Evolutionary conservation across 1,140 invertebrate genomes (phyloP), one percentile per base, ranked within the genome.

Genomic region (Macrobrachium nipponense): DNA sequence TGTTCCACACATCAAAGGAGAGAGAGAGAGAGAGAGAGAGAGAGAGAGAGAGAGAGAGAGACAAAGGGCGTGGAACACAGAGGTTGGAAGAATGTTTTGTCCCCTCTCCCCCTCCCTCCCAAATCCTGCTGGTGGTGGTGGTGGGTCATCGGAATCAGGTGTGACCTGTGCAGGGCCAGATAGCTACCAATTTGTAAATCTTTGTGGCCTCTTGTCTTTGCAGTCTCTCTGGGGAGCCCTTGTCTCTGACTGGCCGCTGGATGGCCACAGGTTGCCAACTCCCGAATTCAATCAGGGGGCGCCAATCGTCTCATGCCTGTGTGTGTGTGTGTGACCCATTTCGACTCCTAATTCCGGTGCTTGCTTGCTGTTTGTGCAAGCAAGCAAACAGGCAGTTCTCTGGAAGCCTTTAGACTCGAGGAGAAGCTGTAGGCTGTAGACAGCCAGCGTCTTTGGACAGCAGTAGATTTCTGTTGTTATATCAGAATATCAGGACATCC

Each of bases 101-200:
- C 75, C 43, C 75, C 14, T 15, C 75, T 11, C n/a, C 20, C 51
- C 68, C 43, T n/a, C 73, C 43, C 23, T 44, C 73, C 23, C 44
- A 27, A 14, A 44, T 36, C 27, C 4, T 36, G 27, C 11, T 66
- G n/a, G 64, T 17, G n/a, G 66, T 36, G 66, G n/a, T n/a, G n/a
- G n/a, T n/a, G n/a, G n/a, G 66, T 23, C 66, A 70, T 70, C 66
- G 66, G 66, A 70, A 70, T 70, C 66, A 70, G 66, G 66, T 70
- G 66, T 70, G 66, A 70, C n/a, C 66, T 20, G 66, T 36, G 66
- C 66, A 14, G 20, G 17, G 17, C 20, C 15, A 70, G 66, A 70
- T 70, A 8, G 51, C 51, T 6, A 51, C 51, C 51, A 51, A 51
- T 66, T 66, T 66, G 64, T 66, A 66, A 66, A 66, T 66, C 64